Base-by-base conservation (phyloP, 1,140 invertebrate species). In the Phortica variegata region DNA sequence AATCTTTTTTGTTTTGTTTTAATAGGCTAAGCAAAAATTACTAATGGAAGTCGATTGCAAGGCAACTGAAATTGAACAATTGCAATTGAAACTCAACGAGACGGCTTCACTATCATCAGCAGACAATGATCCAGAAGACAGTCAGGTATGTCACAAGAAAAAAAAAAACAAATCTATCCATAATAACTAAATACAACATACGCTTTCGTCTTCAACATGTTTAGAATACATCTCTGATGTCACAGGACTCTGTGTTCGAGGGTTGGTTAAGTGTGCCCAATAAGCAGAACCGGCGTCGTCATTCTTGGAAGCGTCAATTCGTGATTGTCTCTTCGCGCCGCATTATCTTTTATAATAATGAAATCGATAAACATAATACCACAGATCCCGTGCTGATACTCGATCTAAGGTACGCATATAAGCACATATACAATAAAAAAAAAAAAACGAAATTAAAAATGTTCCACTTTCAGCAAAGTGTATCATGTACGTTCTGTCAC, bases 401-500 rank as follows among this genome's bases (percentile, higher is more conserved):
- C 55, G 95, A 98, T 83, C 85, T 98, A 61, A 95, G 88, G 90
- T 93, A 75, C 16, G 13, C 15, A 34, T 29, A 7, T 29, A 12
- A 7, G 6, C 12, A 6, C 26, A n/a, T 20, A 13, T 20, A 42
- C n/a, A 19, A 6, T 13, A 20, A n/a, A n/a, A n/a, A n/a, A n/a
- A n/a, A 40, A 7, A 40, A 17, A 43, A 26, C 23, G 23, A 26
- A 26, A 26, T 26, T n/a, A n/a, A n/a, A n/a, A n/a, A n/a, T n/a
- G n/a, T n/a, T n/a, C 5, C 2, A 2, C 12, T 20, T 55, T 15
- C 53, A 95, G 94, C 77, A 98, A 98, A 87, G 88, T 99, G 63
- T 98, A 97, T 81, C 96, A 98, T 80, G 96, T 98, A 49, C 86
- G 96, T 60, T 90, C 93, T 49, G 96, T 98, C 41, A 98, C 95